phyloP scores from a whole-genome alignment of 23 tunicate genomes.

The Styela plicata region DNA sequence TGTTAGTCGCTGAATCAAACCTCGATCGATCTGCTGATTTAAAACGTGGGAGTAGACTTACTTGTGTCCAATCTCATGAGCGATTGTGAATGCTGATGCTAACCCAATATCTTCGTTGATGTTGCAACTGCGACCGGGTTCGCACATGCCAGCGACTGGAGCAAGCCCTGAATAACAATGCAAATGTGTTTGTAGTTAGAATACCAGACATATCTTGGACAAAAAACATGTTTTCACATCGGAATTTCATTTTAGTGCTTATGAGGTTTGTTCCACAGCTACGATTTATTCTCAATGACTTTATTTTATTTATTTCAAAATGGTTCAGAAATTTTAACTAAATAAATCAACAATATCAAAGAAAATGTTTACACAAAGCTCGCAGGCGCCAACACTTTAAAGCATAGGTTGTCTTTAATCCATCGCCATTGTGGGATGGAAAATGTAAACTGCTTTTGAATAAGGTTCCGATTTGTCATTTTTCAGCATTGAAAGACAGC shows the following conservation, averaged over 20 bases:
- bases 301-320: no score
- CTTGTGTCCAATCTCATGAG: constrained; percentile 99
- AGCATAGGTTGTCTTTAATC: neutral
- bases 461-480: neutral
- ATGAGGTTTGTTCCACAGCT: neutral
- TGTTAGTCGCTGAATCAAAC: neutral
- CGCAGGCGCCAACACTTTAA: neutral
- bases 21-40: no score
- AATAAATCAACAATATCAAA: neutral
- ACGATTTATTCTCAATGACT: neutral
- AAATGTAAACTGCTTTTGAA: neutral
- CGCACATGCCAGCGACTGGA: constrained; percentile 90
- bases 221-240: constrained; percentile 4
- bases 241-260: neutral
- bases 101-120: constrained; percentile 95
- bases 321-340: neutral
- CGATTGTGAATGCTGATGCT: constrained; percentile 88
- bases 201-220: neutral
- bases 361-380: neutral
- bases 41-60: no score
- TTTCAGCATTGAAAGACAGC: neutral
- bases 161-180: constrained; percentile 60
- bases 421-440: neutral
- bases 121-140: constrained; percentile 76
- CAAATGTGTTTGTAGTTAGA: neutral